Conservation (phyloP, 2,888 invertebrate species). For the Euplexia lucipara region DNA sequence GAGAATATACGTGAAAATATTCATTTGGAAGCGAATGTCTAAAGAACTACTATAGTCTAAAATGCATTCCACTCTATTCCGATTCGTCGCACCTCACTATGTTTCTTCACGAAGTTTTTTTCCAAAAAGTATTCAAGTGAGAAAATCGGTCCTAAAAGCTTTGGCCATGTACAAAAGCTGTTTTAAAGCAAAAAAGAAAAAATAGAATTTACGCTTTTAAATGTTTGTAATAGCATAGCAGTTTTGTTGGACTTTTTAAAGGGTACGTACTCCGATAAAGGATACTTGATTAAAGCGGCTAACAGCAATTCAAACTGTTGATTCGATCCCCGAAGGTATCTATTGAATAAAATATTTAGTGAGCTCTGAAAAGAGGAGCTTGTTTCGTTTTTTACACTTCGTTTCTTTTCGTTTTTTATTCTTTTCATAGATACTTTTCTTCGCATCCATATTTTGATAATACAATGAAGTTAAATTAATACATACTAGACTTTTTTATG, state of each 20-base stretch:
- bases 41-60: constrained; percentile 16
- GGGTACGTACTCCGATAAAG: constrained; percentile 6
- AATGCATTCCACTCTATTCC: constrained; percentile 34
- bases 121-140: constrained; percentile 25
- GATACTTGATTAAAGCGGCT: constrained; percentile 44
- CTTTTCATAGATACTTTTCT: background rate
- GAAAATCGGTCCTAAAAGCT: constrained; percentile 37
- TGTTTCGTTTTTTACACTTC: constrained; percentile 20
- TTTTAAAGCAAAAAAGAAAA: constrained; percentile 3
- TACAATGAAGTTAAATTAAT: no score
- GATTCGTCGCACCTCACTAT: constrained; percentile 6
- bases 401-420: no score
- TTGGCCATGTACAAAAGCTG: constrained; percentile 1
- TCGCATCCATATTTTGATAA: no score
- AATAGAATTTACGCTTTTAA: constrained; percentile 37
- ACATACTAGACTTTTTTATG: no score
- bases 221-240: constrained; percentile 7
- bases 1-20: constrained; percentile 18
- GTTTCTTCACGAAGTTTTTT: constrained; percentile 8
- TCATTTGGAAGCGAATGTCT: constrained; percentile 22
- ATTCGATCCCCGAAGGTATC: constrained; percentile 12
- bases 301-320: constrained; percentile 31
- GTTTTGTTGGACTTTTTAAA: constrained; percentile 17
- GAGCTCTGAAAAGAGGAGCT: constrained; percentile 2
- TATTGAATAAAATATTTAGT: constrained; percentile 38